Base-by-base conservation (phyloP, 2,888 invertebrate genomes). In the Tuta absoluta region DNA sequence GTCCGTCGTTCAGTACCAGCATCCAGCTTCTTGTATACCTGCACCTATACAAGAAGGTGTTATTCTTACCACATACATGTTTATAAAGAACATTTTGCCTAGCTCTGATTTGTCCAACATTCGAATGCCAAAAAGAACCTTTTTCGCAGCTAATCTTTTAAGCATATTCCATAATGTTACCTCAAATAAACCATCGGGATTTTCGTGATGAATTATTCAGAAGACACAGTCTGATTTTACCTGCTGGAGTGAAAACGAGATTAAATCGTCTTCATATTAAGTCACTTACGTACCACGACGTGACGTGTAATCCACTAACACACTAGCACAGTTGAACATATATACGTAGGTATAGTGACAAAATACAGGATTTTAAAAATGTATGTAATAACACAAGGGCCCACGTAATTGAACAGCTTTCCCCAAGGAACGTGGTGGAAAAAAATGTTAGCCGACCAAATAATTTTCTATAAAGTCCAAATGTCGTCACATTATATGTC, bases 221-320 rank as follows among this genome's bases (percentile, higher is more conserved):
- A 8, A 45, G 45, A 17, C 45, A 17, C n/a, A 0, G n/a, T 17
- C 45, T 45, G 45, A 45, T 45, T 41, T 45, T 45, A 45, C 45
- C 45, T 45, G 45, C 45, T 17, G 17, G 11, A 45, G 45, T n/a
- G 45, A 45, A 45, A 17, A 17, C 4, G 17, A 17, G 45, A 45
- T 45, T 45, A 45, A 45, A n/a, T 45, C 45, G n/a, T 45, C 45
- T n/a, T 45, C 45, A 45, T 45, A n/a, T 45, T 45, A 45, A n/a
- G n/a, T 8, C 5, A 45, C 45, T 45, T n/a, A 17, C 45, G 45
- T 45, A 45, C 45, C 45, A 45, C 45, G 17, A n/a, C 45, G 45
- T 45, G n/a, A 45, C 17, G 17, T 17, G 17, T n/a, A 45, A 41
- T 12, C 12, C 41, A 14, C 41, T 2, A 41, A 37, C 37, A 33